These are phyloP conservation scores for Hirtodrosophila trivittata DNA, from an alignment of 2,888 invertebrate species.

Conservation along the genomic window DNA sequence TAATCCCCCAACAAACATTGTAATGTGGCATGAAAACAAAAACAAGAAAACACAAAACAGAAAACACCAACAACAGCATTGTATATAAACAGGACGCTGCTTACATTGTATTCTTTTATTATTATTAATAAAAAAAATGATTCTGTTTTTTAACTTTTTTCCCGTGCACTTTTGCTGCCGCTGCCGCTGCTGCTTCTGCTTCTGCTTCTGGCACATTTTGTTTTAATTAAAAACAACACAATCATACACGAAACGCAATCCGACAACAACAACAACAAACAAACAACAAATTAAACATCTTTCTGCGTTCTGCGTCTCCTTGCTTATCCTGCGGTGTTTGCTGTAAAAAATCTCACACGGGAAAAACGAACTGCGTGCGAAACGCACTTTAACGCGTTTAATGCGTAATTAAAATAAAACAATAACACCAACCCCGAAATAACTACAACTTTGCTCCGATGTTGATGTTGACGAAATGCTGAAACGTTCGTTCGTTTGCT, in stretches of 20 bases:
- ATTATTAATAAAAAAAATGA: constrained; percentile 45
- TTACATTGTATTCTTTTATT: constrained; percentile 5
- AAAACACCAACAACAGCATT: constrained; percentile 14
- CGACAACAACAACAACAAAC: constrained; percentile 22
- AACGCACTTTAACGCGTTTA: constrained; percentile 31
- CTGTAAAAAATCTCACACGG: constrained; percentile 10
- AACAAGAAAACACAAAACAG: constrained; percentile 20
- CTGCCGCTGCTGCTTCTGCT: constrained; percentile 8
- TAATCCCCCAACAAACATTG: constrained; percentile 27
- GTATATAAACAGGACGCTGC: background rate
- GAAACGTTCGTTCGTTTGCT: constrained; percentile 4
- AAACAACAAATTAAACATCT: constrained; percentile 29
- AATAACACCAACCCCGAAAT: constrained; percentile 8
- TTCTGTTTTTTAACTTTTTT: constrained; percentile 52
- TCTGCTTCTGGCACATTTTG: constrained; percentile 35
- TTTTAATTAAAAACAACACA: constrained; percentile 59
- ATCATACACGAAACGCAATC: constrained; percentile 25
- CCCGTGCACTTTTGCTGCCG: constrained; percentile 7
- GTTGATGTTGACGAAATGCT: constrained; percentile 19
- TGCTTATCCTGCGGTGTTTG: constrained; percentile 24
- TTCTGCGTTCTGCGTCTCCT: constrained; percentile 22
- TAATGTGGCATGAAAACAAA: constrained; percentile 36
- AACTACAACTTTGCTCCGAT: constrained; percentile 2
- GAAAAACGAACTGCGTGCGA: constrained; percentile 12
- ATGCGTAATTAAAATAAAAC: constrained; percentile 39